phyloP scores from a whole-genome alignment of 2,113 vertebrate genomes.

The Zapus hudsonius region DNA sequence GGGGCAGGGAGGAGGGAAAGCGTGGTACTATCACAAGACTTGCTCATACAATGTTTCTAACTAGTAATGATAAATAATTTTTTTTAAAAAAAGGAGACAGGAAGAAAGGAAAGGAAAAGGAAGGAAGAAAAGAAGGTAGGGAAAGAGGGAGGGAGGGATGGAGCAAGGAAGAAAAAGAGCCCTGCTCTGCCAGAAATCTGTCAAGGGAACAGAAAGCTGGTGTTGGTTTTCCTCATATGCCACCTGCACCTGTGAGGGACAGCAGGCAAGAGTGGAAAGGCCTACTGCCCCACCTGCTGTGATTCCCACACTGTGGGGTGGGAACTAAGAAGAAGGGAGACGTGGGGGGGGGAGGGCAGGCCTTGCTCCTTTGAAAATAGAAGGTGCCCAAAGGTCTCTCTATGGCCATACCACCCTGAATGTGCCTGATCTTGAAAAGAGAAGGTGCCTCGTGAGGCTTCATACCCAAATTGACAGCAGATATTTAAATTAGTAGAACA shows the following conservation, averaged over 20 bases:
- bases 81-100: too few species aligned
- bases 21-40: too few species aligned
- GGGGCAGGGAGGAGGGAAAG: too few species aligned
- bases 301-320: rapidly evolving
- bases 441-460: not conserved
- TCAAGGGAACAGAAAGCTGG: not conserved
- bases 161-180: not conserved
- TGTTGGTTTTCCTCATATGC: not conserved
- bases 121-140: too few species aligned
- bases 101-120: too few species aligned
- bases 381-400: too few species aligned
- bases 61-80: too few species aligned
- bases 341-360: not conserved
- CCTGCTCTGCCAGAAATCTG: not conserved
- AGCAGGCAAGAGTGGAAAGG: not conserved
- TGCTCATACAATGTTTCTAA: too few species aligned
- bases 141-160: too few species aligned
- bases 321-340: not conserved
- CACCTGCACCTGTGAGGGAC: not conserved
- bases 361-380: not conserved
- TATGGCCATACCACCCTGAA: too few species aligned
- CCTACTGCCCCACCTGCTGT: too few species aligned
- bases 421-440: too few species aligned
- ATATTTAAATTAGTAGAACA: not conserved
- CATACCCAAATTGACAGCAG: not conserved